Percentiles rank a stretch among this genome's conserved stretches.
phyloP scores from a whole-genome alignment of 2,888 invertebrate genomes.

The Lasioglossum morio region DNA sequence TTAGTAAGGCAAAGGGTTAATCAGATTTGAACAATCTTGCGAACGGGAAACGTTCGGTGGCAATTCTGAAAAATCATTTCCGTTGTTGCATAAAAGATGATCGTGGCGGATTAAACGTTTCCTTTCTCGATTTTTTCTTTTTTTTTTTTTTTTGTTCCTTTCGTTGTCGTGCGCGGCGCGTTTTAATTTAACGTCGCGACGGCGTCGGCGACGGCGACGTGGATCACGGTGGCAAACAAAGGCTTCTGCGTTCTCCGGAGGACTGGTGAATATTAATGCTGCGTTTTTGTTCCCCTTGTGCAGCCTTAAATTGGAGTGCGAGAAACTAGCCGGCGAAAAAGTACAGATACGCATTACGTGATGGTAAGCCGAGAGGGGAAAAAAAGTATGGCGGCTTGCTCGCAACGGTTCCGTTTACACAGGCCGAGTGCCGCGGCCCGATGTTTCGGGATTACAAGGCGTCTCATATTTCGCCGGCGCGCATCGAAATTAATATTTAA shows the following conservation, averaged over 20 bases:
- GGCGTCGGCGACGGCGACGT: background rate
- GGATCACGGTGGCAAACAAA: conserved; percentile 49
- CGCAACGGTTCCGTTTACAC: background rate
- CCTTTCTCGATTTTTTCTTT: background rate
- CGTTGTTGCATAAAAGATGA: background rate
- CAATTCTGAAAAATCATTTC: background rate
- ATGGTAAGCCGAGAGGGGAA: conserved; percentile 88
- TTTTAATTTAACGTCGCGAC: conserved; percentile 4
- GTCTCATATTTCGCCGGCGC: conserved; percentile 5
- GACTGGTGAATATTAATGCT: conserved; percentile 64
- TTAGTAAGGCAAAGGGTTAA: background rate
- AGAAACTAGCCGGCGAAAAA: conserved; percentile 95
- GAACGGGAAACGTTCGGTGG: background rate
- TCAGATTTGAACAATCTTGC: background rate
- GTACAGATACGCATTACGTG: conserved; percentile 94
- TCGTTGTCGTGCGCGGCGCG: background rate
- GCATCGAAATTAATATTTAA: background rate
- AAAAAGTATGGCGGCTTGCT: conserved; percentile 12
- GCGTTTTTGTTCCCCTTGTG: conserved; percentile 58
- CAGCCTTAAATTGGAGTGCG: conserved; percentile 94
- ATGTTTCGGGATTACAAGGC: conserved; percentile 38
- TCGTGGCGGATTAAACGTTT: background rate
- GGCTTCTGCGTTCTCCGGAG: conserved; percentile 43
- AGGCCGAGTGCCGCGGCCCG: background rate
- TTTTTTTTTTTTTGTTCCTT: background rate